A percentile compares a stretch with the other conserved stretches of the same genome.
These are phyloP conservation scores for Tenthredo amoena DNA, from an alignment of 2,888 invertebrate genomes.

Conservation along the genomic window DNA sequence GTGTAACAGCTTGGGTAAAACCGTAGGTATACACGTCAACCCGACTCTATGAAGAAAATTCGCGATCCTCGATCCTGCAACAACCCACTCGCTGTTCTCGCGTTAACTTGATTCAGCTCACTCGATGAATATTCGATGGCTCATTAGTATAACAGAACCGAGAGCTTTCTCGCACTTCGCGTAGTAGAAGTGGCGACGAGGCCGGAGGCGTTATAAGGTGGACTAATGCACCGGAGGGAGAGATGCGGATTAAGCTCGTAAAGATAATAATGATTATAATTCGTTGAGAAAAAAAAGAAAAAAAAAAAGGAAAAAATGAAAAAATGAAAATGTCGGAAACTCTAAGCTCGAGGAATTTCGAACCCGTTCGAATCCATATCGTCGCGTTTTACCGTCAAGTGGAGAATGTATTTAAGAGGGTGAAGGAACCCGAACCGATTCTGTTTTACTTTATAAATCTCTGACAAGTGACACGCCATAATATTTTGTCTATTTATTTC, in stretches of 20 bases:
- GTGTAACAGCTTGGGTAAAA: conserved; percentile 2
- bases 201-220: neutral
- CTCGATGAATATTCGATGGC: conserved; percentile 48
- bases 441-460: neutral
- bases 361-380: neutral
- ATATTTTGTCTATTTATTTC: conserved; percentile 19
- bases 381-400: neutral
- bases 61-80: neutral
- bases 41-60: neutral
- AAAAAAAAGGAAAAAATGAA: neutral
- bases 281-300: neutral
- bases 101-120: conserved; percentile 40
- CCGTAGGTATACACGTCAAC: neutral
- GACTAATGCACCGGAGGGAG: neutral
- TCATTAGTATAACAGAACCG: conserved; percentile 29
- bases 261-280: neutral
- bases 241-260: neutral
- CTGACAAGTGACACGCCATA: neutral
- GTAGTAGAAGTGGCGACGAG: neutral
- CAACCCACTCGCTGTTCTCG: neutral
- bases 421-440: neutral
- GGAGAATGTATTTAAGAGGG: neutral
- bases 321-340: neutral
- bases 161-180: conserved; percentile 21
- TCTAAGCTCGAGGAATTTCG: neutral